phyloP scores from a whole-genome alignment of 1,140 invertebrate genomes.

The Charaxes varanes region DNA sequence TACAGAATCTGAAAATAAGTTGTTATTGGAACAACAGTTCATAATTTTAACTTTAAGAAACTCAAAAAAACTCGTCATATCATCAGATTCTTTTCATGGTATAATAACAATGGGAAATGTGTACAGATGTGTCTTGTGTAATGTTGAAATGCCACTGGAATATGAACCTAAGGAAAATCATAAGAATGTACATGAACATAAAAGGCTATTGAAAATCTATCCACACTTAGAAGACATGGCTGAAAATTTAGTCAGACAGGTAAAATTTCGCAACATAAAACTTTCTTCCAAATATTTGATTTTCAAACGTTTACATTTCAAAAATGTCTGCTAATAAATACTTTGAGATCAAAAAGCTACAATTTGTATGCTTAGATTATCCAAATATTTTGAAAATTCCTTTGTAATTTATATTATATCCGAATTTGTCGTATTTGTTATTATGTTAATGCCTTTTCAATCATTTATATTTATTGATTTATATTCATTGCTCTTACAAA shows the following conservation, averaged over 20 bases:
- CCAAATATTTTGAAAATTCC: no score
- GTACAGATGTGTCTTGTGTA: slow-evolving; percentile 36
- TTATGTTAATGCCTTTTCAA: no score
- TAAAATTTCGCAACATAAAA: no score
- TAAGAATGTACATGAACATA: slow-evolving; percentile 24
- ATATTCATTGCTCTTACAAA: no score
- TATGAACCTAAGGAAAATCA: slow-evolving; percentile 27
- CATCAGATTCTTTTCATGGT: slow-evolving; percentile 36
- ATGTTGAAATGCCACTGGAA: slow-evolving; percentile 21
- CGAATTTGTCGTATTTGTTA: no score
- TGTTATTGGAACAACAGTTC: slow-evolving; percentile 19
- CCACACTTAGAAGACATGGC: slow-evolving; percentile 29
- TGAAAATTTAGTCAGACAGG: slow-evolving; percentile 43
- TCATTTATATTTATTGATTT: no score
- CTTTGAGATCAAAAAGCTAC: no score
- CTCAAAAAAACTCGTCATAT: slow-evolving; percentile 29
- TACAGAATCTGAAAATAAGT: slow-evolving; percentile 10
- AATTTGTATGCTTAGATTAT: no score
- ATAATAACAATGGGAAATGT: slow-evolving; percentile 25
- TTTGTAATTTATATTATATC: no score
- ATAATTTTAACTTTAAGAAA: slow-evolving; percentile 37
- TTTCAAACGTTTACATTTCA: no score
- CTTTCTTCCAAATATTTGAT: no score
- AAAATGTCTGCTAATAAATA: no score
- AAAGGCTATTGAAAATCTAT: slow-evolving; percentile 20